Base-by-base conservation (phyloP, 2,888 invertebrate genomes). In the Diplazon laetatorius region DNA sequence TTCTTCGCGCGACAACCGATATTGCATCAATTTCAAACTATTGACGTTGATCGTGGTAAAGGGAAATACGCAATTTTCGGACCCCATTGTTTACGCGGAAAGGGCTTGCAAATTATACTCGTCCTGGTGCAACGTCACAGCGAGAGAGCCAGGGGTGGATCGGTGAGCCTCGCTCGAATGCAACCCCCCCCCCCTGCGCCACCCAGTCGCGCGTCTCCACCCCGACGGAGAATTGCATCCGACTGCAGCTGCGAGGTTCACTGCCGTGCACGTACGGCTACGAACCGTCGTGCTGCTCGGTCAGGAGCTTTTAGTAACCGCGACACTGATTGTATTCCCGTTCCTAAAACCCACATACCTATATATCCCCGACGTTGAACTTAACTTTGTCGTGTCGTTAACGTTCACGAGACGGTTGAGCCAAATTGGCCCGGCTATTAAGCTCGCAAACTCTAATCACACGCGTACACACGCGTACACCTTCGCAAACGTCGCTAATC, bases 251-350 rank as follows among this genome's bases (percentile, higher is more conserved):
- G 20, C 2, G 4, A 12, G n/a, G 57, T 16, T n/a, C 57, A 10
- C 52, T 18, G n/a, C 46, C 16, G 18, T 18, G 35, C 18, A 50
- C 50, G 8, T 12, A 46, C 25, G 14, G 22, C 14, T 2, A 20
- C 9, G 9, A 3, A n/a, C 30, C 60, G 9, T 52, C 25, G 46
- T 35, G 66, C 22, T 30, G 42, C 30, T 44, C 60, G 50, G 52
- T 44, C 66, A 62, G 37, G 52, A 69, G 48, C 48, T 55, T 76
- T 69, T 70, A 70, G 63, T 69, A 55, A 76, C 76, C 63, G 57
- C 76, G 63, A 63, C 62, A 65, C 57, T 63, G 69, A 76, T 76
- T 69, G 59, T 25, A 76, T 70, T 14, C 74, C 60, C 68, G 60
- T 60, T 76, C 63, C 69, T n/a, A n/a, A n/a, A n/a, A n/a, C n/a